A percentile compares a stretch with the other conserved stretches of the same genome.
Evolutionary conservation across 2,888 invertebrate genomes (phyloP).

Genomic region (Limnephilus lunatus): DNA sequence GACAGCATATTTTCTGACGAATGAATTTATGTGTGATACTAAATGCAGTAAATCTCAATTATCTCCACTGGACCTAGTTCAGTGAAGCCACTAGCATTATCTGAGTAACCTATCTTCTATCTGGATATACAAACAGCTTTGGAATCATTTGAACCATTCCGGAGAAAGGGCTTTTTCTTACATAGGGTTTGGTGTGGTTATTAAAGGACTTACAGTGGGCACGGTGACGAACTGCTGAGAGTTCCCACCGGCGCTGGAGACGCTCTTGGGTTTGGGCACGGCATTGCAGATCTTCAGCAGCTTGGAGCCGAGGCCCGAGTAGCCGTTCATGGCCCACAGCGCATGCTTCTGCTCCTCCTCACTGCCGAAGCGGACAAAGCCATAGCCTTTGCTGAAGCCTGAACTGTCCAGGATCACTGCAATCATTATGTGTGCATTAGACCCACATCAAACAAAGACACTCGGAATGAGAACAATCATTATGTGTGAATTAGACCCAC

Average conservation of each 20-base stretch:
- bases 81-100: too few relatives aligned
- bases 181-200: background rate
- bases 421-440: constrained; percentile 65
- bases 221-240: constrained; percentile 65
- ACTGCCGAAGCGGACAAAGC: constrained; percentile 95
- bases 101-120: too few relatives aligned
- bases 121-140: too few relatives aligned
- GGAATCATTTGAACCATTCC: too few relatives aligned
- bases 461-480: background rate
- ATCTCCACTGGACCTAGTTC: too few relatives aligned
- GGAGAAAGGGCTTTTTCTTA: too few relatives aligned
- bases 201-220: constrained; percentile 34
- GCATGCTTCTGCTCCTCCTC: constrained; percentile 97
- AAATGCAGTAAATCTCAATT: too few relatives aligned
- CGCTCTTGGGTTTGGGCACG: constrained; percentile 89
- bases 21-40: too few relatives aligned
- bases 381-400: constrained; percentile 96
- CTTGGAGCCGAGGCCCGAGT: constrained; percentile 90
- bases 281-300: constrained; percentile 95
- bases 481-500: constrained; percentile 60
- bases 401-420: constrained; percentile 92
- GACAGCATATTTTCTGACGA: too few relatives aligned
- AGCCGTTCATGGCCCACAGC: constrained; percentile 95
- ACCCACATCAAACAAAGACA: constrained; percentile 56
- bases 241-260: constrained; percentile 68